Evolutionary conservation across 2,888 invertebrate species (phyloP).

Genomic region (Euphydryas editha): DNA sequence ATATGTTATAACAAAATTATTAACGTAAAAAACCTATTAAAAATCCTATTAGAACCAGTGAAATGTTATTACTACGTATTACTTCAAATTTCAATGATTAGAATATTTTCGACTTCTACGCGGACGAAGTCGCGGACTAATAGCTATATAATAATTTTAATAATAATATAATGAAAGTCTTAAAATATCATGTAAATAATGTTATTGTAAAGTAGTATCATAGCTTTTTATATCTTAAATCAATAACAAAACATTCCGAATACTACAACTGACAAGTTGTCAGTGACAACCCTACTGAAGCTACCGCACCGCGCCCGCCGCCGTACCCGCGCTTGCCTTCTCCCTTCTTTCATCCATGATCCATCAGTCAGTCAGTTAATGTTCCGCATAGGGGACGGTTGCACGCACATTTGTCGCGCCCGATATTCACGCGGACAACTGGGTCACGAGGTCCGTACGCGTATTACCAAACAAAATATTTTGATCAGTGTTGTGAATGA

Average conservation of each 20-base stretch:
- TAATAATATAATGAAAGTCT: too few species aligned
- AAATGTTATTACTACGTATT: too few species aligned
- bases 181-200: too few species aligned
- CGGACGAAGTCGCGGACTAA: too few species aligned
- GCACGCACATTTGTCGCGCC: constrained; percentile 53
- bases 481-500: constrained; percentile 66
- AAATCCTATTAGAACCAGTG: too few species aligned
- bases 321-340: constrained; percentile 55
- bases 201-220: background rate
- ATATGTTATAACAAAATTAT: too few species aligned
- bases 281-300: constrained; percentile 38
- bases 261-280: constrained; percentile 8
- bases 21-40: too few species aligned
- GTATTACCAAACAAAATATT: constrained; percentile 56
- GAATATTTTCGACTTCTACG: too few species aligned
- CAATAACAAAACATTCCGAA: background rate
- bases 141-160: too few species aligned
- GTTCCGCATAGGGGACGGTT: constrained; percentile 63
- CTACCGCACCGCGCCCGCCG: constrained; percentile 45
- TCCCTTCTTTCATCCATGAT: constrained; percentile 63
- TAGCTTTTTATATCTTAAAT: background rate
- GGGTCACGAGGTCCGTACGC: constrained; percentile 72
- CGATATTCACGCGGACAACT: constrained; percentile 77
- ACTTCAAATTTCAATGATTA: too few species aligned
- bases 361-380: constrained; percentile 78